Percentiles rank a stretch among this genome's conserved stretches.
These are phyloP conservation scores for Mactra quadrangularis DNA, from an alignment of 1,140 invertebrate genomes.

Conservation along the genomic window DNA sequence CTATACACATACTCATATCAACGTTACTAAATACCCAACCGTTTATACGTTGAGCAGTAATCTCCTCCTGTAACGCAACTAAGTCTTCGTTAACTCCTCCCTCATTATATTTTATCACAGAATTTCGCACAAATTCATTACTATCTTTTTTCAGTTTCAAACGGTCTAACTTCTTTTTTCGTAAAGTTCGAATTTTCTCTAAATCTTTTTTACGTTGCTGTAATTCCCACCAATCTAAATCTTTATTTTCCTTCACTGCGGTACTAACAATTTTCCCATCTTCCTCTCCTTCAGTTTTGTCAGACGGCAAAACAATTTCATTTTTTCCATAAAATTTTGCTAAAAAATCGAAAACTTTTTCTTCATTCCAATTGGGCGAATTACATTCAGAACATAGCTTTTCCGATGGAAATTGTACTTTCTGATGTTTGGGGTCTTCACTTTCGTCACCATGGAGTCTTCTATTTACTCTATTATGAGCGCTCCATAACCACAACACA, in stretches of 20 bases:
- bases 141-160: constrained; percentile 24
- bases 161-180: constrained; percentile 60
- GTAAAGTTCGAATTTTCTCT: constrained; percentile 68
- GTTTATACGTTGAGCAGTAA: neutral
- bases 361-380: constrained; percentile 86
- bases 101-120: constrained; percentile 11
- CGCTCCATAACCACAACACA: constrained; percentile 96
- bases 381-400: constrained; percentile 89
- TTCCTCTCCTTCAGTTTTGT: constrained; percentile 10
- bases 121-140: neutral
- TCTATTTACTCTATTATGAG: constrained; percentile 95
- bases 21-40: constrained; percentile 81
- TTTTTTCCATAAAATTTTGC: constrained; percentile 88
- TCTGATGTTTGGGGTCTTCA: constrained; percentile 95
- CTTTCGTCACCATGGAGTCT: constrained; percentile 92
- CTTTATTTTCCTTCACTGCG: constrained; percentile 17
- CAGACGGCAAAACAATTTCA: constrained; percentile 60
- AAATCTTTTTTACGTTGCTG: constrained; percentile 73
- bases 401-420: constrained; percentile 93
- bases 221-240: constrained; percentile 79
- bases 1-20: constrained; percentile 90
- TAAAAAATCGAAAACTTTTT: constrained; percentile 90
- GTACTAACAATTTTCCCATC: neutral
- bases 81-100: neutral
- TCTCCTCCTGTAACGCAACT: neutral